Conservation (phyloP, 1,140 invertebrate species). For the Aphidius gifuensis region DNA sequence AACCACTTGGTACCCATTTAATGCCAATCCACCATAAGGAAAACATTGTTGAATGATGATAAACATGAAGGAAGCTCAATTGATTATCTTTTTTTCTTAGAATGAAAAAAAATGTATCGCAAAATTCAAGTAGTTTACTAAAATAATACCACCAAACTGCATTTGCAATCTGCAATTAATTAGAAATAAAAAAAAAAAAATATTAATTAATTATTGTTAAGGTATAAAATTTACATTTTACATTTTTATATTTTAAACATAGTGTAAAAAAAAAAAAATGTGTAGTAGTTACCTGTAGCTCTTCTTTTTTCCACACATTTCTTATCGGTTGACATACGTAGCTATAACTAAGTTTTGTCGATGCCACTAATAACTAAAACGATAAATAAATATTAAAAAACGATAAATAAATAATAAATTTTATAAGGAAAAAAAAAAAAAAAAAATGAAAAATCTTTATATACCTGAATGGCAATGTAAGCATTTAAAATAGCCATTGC, state of each 20-base stretch:
- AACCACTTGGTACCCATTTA: slow-evolving; percentile 94
- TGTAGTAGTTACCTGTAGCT: slow-evolving; percentile 67
- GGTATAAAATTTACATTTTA: not conserved
- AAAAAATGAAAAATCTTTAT: slow-evolving; percentile 17
- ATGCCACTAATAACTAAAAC: slow-evolving; percentile 69
- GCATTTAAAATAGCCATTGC: slow-evolving; percentile 79
- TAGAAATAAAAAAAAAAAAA: not conserved
- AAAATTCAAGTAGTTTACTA: slow-evolving; percentile 90
- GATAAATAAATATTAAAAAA: slow-evolving; percentile 18
- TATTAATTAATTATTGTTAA: slow-evolving; percentile 18
- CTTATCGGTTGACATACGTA: slow-evolving; percentile 87
- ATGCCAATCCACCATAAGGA: slow-evolving; percentile 93
- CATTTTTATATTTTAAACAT: too few species aligned
- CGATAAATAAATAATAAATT: slow-evolving; percentile 2
- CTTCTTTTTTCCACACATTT: slow-evolving; percentile 76
- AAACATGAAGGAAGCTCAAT: slow-evolving; percentile 85
- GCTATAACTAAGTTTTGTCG: slow-evolving; percentile 77
- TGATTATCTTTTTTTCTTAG: slow-evolving; percentile 84
- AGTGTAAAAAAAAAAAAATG: slow-evolving; percentile 8
- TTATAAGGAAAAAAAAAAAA: slow-evolving; percentile 10
- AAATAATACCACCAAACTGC: slow-evolving; percentile 97
- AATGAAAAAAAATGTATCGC: slow-evolving; percentile 91
- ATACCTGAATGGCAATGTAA: slow-evolving; percentile 78
- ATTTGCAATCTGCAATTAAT: slow-evolving; percentile 72
- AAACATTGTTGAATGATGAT: slow-evolving; percentile 92